A percentile compares a stretch with the other conserved stretches of the same genome.
Conservation (phyloP, 2,113 vertebrate species). For the Heteronetta atricapilla region DNA sequence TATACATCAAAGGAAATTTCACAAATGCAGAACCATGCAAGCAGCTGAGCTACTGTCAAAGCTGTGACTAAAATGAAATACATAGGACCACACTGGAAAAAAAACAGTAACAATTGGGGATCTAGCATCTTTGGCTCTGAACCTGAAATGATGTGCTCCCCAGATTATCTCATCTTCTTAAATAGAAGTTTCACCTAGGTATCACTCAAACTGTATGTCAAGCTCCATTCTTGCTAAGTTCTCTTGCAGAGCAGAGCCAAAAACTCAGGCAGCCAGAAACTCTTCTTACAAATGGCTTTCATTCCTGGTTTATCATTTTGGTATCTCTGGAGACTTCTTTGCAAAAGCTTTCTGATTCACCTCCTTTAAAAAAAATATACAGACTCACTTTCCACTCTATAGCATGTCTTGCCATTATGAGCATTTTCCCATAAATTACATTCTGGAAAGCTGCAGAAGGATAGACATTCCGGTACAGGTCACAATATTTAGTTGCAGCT, state of each 20-base stretch:
- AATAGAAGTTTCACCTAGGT: neutral
- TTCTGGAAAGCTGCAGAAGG: neutral
- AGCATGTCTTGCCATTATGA: neutral
- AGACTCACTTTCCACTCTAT: neutral
- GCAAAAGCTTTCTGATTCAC: neutral
- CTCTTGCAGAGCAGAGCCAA: neutral
- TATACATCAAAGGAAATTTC: neutral
- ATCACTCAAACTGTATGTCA: neutral
- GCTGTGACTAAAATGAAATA: neutral
- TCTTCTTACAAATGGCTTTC: neutral
- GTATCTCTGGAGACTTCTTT: neutral
- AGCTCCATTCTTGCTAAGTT: neutral
- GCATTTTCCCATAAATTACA: neutral
- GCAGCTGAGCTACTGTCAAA: neutral
- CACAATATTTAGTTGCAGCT: neutral
- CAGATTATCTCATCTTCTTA: neutral
- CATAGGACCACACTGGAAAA: neutral
- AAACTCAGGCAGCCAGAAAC: neutral
- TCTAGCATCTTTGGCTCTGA: neutral
- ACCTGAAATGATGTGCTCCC: neutral
- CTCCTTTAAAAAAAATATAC: neutral
- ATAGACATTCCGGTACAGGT: neutral
- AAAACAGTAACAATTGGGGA: neutral
- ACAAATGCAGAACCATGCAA: neutral
- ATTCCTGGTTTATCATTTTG: neutral